Percentiles rank a stretch among this genome's conserved stretches.
Evolutionary conservation across 2,113 vertebrate species (phyloP).

Genomic region (Corythornis vintsioides): DNA sequence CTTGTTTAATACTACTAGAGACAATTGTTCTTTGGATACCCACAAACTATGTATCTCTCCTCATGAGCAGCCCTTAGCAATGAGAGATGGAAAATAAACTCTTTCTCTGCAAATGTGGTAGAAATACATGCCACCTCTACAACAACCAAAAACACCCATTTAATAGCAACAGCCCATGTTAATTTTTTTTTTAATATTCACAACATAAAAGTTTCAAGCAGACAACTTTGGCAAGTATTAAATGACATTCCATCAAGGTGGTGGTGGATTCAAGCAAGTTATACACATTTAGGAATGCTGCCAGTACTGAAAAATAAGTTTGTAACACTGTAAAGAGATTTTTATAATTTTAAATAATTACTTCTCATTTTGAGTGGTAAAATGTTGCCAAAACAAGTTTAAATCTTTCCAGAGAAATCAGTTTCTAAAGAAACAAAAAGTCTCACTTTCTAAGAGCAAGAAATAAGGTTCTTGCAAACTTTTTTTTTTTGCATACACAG

Average conservation of each 20-base stretch:
- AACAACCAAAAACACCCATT: neutral
- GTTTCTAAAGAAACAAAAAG: neutral
- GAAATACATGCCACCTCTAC: neutral
- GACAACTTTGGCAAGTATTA: neutral
- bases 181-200: neutral
- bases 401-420: neutral
- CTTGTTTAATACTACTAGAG: neutral
- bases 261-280: neutral
- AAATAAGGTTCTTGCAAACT: neutral
- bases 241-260: neutral
- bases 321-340: neutral
- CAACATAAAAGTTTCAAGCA: neutral
- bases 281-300: neutral
- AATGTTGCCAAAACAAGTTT: constrained; percentile 4
- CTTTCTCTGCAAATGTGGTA: neutral
- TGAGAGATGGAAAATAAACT: neutral
- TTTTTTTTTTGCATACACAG: neutral
- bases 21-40: neutral
- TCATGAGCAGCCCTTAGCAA: neutral
- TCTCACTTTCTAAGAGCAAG: neutral
- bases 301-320: neutral
- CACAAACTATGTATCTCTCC: neutral
- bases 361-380: constrained; percentile 7
- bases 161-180: neutral
- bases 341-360: constrained; percentile 5